A percentile compares a stretch with the other conserved stretches of the same genome.
Evolutionary conservation across 2,888 invertebrate genomes (phyloP).

Genomic region (Ceratothoa steindachneri): DNA sequence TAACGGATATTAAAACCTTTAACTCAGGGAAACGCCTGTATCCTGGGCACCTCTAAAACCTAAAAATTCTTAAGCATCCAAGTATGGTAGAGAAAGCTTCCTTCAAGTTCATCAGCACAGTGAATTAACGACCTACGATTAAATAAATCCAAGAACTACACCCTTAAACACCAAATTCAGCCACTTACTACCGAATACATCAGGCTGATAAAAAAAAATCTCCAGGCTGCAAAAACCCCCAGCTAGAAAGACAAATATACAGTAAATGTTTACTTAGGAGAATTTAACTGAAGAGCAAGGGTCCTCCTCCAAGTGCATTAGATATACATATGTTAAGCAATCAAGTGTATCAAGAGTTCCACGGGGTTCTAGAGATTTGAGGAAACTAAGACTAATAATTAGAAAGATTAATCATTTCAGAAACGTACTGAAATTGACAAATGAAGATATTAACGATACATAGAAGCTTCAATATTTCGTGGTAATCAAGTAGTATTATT

Average conservation of each 20-base stretch:
- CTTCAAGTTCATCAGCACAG: neutral
- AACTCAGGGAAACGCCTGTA: too few relatives aligned
- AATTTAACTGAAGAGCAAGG: neutral
- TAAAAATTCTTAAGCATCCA: too few relatives aligned
- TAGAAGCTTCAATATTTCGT: neutral
- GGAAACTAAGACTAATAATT: neutral
- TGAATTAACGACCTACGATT: neutral
- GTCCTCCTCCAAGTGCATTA: neutral
- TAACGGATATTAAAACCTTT: too few relatives aligned
- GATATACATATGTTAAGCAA: neutral
- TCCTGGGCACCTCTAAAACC: too few relatives aligned
- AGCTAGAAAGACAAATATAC: neutral
- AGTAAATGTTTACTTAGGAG: neutral
- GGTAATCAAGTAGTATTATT: neutral
- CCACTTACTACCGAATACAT: neutral
- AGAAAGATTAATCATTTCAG: neutral
- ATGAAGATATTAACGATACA: neutral
- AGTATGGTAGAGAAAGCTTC: neutral
- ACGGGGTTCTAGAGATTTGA: neutral
- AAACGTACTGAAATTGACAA: neutral
- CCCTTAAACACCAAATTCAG: constrained; percentile 10
- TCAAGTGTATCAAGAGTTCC: neutral
- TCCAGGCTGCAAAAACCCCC: neutral
- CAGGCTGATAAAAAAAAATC: neutral
- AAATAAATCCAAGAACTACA: neutral